Base-by-base conservation (phyloP, 2,888 invertebrate species). In the Drosophila mettleri region DNA sequence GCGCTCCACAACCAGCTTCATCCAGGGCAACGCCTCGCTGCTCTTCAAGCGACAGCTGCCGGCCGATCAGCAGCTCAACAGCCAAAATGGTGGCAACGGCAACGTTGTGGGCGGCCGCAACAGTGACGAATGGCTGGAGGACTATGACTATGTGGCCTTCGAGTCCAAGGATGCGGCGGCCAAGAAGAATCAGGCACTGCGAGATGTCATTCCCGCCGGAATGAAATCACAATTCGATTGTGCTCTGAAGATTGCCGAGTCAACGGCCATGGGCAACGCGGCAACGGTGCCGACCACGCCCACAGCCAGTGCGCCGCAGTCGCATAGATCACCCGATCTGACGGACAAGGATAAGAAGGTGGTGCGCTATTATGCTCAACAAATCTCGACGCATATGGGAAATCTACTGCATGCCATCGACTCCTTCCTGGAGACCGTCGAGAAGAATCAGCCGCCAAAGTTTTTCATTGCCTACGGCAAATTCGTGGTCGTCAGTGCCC, bases 381-480 rank as follows among this genome's bases (percentile, higher is more conserved):
- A 98, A 92, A 95, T 97, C 27, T 95, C 96, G 36, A 96, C 96
- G 14, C 97, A 98, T 91, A 96, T 97, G 85, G 95, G 95, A 22
- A 95, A 96, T 91, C 94, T 99, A 48, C 95, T 96, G 70, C 96
- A 96, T 78, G 97, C 98, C 16, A 97, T 98, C 61, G 98, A 98
- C 88, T 97, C 97, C 0, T 98, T 99, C 93, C 94, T 98, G 48
- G 94, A 96, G 84, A 97, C 97, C 6, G 96, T 99, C 39, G 97
- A 98, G 89, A 96, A 96, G 92, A 98, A 98, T 89, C 97, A 98
- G 91, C 98, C 98, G 38, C 98, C 99, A 0, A 97, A 97, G 92
- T 96, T 95, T 72, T 98, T 98, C 92, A 95, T 98, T 54, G 97
- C 97, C 14, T 97, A 98, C 91, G 97, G 97, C 55, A 98, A 98